Evolutionary conservation across 2,797 vertebrate genomes (phyloP), one percentile per base, ranked within the genome.

Genomic region (Alouatta caraya): DNA sequence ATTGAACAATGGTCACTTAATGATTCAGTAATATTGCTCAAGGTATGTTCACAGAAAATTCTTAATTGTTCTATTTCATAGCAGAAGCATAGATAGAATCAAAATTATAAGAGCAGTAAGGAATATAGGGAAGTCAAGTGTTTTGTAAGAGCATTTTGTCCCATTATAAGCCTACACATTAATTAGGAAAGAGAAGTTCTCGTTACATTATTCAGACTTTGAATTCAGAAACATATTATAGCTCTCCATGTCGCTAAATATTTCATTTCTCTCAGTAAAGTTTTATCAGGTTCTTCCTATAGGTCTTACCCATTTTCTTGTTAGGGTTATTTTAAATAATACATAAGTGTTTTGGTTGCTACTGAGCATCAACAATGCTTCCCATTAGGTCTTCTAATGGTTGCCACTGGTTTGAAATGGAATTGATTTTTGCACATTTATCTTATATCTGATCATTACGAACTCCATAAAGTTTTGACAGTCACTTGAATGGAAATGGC

Each of bases 241-340:
- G 33, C 48, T 96, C 87, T 93, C 50, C 67, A 83, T 88, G 95
- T 96, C 78, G 19, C 55, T 97, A 95, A 97, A 97, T 96, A 97
- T 95, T 95, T 97, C 57, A 94, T 92, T 44, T 72, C 4, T 82
- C 21, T 94, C 81, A 94, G 55, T 95, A 96, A 97, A 97, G 19
- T 94, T 94, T 97, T 72, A 96, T 87, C 48, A 91, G 67, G 19
- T 80, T 95, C n/a, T 94, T 46, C 33, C 37, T 82, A 79, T 83
- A 92, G 42, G 19, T 90, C 59, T 83, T 92, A 88, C 5, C 33
- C 48, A 88, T 95, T 97, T 97, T 91, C 80, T 96, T 88, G 50
- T 88, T 73, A 75, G 46, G 75, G 24, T 92, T 82, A 67, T 93
- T 82, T 90, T 94, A 90, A 96, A 92, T 96, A 97, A 97, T 90